Base-by-base conservation (phyloP, 2,888 invertebrate species). In the Platycnemis pennipes region DNA sequence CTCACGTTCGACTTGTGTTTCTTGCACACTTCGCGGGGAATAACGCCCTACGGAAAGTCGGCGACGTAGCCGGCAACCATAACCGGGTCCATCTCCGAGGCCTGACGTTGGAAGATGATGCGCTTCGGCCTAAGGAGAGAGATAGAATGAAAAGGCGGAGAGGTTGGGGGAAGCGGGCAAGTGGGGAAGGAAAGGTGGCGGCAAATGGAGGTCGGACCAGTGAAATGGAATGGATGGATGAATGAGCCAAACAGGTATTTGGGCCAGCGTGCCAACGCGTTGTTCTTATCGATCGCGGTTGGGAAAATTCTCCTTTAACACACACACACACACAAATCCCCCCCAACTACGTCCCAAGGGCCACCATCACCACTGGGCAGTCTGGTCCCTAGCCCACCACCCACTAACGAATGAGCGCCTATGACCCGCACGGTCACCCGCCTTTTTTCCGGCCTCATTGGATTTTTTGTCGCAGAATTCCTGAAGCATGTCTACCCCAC, bases 181-280 rank as follows among this genome's bases (percentile, higher is more conserved):
- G 87, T 16, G 77, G 26, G 77, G 22, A 46, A 19, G 87, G 45
- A 46, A 87, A 44, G 87, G 44, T 7, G 46, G 26, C 5, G 87
- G 87, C 42, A 87, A n/a, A 87, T 44, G 87, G 87, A 87, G 87
- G 87, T 44, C 45, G 46, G 88, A 31, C 49, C 45, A 89, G 89
- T 89, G 89, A 56, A 53, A 31, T 42, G 53, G 49, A 89, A 53
- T 53, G 89, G 31, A 89, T 89, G 53, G 53, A 89, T 89, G 53
- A 88, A 46, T 88, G 88, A 49, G 77, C 77, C 77, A 88, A 37
- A 53, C 49, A 88, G 88, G 89, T 53, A 89, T 89, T 89, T 89
- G 89, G 89, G 89, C 53, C 89, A 89, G 89, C 89, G 89, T 89
- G 89, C 53, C 77, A 77, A 16, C 42, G 89, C 56, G 56, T 53